Conservation (phyloP, 2,888 invertebrate species). For the Aproaerema taeniolella region DNA sequence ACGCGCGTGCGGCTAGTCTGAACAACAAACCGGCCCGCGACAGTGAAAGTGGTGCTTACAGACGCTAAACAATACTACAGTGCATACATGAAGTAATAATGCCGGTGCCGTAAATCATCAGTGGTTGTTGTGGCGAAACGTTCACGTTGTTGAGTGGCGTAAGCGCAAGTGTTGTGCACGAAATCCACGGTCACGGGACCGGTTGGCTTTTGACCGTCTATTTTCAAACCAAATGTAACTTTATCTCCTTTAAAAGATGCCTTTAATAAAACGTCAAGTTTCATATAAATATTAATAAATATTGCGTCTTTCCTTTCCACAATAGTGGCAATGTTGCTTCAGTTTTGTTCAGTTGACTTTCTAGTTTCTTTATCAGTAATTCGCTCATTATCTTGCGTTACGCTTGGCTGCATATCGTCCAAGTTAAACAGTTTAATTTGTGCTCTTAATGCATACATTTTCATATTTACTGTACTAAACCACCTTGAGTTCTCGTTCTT, state of each 20-base stretch:
- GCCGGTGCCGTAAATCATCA: conserved; percentile 11
- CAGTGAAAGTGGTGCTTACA: conserved; percentile 59
- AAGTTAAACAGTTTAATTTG: conserved; percentile 37
- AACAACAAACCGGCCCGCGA: conserved; percentile 25
- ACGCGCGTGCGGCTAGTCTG: conserved; percentile 37
- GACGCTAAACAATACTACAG: conserved; percentile 26
- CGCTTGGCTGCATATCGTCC: conserved; percentile 45
- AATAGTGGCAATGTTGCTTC: conserved; percentile 10
- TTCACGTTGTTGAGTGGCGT: conserved; percentile 33
- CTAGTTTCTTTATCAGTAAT: conserved; percentile 41
- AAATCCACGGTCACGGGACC: conserved; percentile 17
- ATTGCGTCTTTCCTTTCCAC: no score
- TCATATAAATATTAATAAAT: no score
- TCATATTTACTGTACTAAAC: conserved; percentile 29
- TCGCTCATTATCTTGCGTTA: conserved; percentile 49
- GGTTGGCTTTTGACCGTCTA: conserved; percentile 22
- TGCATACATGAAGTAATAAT: conserved; percentile 21
- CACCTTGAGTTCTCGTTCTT: conserved; percentile 31
- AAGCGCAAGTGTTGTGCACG: conserved; percentile 21
- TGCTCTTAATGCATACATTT: conserved; percentile 32
- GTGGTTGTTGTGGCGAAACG: conserved; percentile 16
- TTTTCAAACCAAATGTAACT: conserved; percentile 11
- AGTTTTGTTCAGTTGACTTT: conserved; percentile 32
- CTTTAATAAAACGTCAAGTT: no score
- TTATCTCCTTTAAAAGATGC: no score